Evolutionary conservation across 2,113 vertebrate species (phyloP), one percentile per base, ranked within the genome.

Genomic region (Mormyrus iriodes): DNA sequence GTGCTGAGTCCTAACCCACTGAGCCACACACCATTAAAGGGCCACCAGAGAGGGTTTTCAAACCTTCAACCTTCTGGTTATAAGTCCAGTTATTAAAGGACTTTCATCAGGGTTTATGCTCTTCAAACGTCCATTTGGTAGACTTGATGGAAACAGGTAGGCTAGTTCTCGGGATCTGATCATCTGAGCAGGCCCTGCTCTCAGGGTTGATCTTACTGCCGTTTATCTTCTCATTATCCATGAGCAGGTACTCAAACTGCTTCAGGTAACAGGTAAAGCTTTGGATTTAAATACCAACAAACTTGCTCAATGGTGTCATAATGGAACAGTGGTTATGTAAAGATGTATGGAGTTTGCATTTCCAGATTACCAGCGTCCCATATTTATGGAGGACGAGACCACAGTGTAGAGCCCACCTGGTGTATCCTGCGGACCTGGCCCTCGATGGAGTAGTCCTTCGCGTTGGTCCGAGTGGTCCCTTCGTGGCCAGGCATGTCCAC

Each of bases 401-500:
- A 35, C 21, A 44, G 35, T 61, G 39, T 17, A 69, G 35, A 17
- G 44, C 92, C 93, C 95, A 99, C 98, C 98, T 99, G 97, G 91
- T 96, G 97, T 94, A 99, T 97, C 79, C 98, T 95, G 88, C 92
- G 94, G 0, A 97, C 97, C 94, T 99, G 98, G 0, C 98, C 98
- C 0, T 94, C 95, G 88, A 98, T 97, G 92, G 97, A 97, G 92
- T 98, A 97, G 93, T 99, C 98, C 6, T 97, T 96, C 35, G 95
- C 90, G 8, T 95, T 93, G 0, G 97, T 97, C 39, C 98, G 97
- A 4, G 96, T 97, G 0, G 98, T 99, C 1, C 97, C 97, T 88
- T 96, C 97, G 0, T 99, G 98, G 39, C 98, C 98, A 0, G 98
- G 98, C 97, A 99, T 97, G 93, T 99, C 98, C 87, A 99, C 95